phyloP scores from a whole-genome alignment of 2,888 invertebrate genomes.

The Heteromurus nitidus region DNA sequence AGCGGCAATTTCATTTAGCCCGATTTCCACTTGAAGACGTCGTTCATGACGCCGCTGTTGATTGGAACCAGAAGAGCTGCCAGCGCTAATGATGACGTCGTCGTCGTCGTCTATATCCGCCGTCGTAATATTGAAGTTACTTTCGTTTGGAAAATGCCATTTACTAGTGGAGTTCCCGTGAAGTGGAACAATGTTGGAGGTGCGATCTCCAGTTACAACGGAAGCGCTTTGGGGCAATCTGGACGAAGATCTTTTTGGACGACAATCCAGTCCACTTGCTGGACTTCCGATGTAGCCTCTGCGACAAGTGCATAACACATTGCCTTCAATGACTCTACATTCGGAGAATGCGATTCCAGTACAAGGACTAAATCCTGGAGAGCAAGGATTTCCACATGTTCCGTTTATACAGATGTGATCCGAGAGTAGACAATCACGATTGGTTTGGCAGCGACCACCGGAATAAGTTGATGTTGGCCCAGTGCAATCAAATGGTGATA shows the following conservation, averaged over 20 bases:
- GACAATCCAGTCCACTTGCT: conserved; percentile 56
- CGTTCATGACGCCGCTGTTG: conserved; percentile 41
- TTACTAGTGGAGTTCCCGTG: not conserved
- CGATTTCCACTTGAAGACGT: not conserved
- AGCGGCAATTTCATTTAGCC: not conserved
- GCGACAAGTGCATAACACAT: conserved; percentile 54
- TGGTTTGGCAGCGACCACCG: conserved; percentile 30
- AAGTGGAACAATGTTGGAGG: too few relatives aligned
- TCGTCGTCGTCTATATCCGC: conserved; percentile 11
- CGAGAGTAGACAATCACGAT: conserved; percentile 50
- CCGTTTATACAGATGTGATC: conserved; percentile 56
- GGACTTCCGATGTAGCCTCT: conserved; percentile 61
- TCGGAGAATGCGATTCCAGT: conserved; percentile 54
- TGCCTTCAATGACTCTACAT: conserved; percentile 62
- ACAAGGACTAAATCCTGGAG: conserved; percentile 52
- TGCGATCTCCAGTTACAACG: not conserved
- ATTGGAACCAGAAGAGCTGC: conserved; percentile 6
- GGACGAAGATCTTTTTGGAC: conserved; percentile 24
- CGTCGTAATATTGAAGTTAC: too few relatives aligned
- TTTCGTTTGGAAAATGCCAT: not conserved
- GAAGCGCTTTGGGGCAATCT: not conserved
- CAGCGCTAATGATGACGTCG: conserved; percentile 26
- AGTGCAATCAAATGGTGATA: conserved; percentile 54
- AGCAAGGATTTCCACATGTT: conserved; percentile 59
- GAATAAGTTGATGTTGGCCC: conserved; percentile 44